Evolutionary conservation across 2,113 vertebrate species (phyloP).

Genomic region (Ammodramus savannarum): DNA sequence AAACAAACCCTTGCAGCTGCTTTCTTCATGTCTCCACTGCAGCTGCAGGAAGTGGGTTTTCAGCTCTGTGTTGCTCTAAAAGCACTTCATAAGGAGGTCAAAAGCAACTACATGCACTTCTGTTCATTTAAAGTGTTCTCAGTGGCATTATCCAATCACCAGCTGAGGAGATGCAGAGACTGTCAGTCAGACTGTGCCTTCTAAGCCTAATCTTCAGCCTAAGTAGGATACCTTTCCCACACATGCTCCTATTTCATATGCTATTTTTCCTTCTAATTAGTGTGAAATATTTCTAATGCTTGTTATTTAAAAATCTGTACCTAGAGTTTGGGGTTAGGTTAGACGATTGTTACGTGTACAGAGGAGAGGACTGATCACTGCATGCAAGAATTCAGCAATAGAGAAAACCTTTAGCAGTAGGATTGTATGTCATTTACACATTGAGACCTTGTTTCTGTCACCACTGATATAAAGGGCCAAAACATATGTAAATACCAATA

Average conservation of each 20-base stretch:
- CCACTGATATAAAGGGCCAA: neutral
- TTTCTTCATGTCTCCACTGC: slow-evolving; percentile 35
- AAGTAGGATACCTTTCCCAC: neutral
- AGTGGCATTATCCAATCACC: slow-evolving; percentile 46
- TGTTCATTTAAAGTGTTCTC: slow-evolving; percentile 59
- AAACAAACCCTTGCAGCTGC: slow-evolving; percentile 67
- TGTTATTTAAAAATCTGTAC: neutral
- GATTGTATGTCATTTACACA: neutral
- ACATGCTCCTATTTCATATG: neutral
- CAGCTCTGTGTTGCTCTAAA: slow-evolving; percentile 61
- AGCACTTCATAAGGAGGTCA: slow-evolving; percentile 68
- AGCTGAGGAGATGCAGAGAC: neutral
- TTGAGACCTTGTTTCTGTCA: neutral
- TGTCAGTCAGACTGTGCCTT: neutral
- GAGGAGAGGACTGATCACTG: neutral
- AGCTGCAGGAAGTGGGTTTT: slow-evolving; percentile 66
- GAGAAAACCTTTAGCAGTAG: neutral
- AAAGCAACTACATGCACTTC: slow-evolving; percentile 43
- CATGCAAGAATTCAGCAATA: neutral
- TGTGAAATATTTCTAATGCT: neutral
- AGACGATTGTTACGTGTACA: neutral
- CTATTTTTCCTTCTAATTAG: neutral
- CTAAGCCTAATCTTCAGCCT: neutral
- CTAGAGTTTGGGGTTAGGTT: neutral
- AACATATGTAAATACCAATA: neutral